These are phyloP conservation scores for Podiceps cristatus DNA, from an alignment of 2,113 vertebrate genomes.

Conservation along the genomic window DNA sequence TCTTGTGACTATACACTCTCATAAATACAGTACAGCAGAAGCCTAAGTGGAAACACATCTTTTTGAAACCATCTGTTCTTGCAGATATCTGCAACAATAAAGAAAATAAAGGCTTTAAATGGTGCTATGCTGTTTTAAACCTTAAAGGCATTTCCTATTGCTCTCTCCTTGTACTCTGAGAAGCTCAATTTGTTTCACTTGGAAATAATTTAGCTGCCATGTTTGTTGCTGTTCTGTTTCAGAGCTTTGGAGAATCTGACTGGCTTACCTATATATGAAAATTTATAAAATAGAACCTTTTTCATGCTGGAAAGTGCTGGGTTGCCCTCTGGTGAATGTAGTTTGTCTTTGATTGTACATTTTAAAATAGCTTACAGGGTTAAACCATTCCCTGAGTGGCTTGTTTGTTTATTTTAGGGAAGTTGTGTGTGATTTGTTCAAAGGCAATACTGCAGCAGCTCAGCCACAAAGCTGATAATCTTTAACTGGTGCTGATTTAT, in stretches of 20 bases:
- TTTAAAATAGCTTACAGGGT: not conserved
- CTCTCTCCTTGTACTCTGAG: not conserved
- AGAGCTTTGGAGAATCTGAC: not conserved
- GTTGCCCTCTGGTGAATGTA: not conserved
- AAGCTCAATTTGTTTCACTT: constrained; percentile 3
- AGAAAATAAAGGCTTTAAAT: constrained; percentile 23
- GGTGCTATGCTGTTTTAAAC: not conserved
- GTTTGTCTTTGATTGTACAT: not conserved
- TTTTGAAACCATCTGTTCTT: constrained; percentile 62
- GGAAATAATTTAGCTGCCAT: not conserved
- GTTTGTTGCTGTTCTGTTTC: not conserved
- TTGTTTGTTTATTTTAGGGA: not conserved
- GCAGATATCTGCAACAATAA: constrained; percentile 54
- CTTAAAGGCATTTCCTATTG: not conserved
- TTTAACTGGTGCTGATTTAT: not conserved
- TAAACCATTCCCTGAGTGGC: not conserved
- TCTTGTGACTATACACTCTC: constrained; percentile 32
- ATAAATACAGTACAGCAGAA: constrained; percentile 33
- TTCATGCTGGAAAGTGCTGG: not conserved
- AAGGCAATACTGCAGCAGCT: not conserved
- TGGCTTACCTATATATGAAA: not conserved
- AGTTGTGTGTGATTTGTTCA: not conserved
- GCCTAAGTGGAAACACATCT: constrained; percentile 49
- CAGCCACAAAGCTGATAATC: not conserved
- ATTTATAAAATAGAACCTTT: not conserved